These are phyloP conservation scores for Aramus guarauna DNA, from an alignment of 2,113 vertebrate genomes.

Conservation along the genomic window DNA sequence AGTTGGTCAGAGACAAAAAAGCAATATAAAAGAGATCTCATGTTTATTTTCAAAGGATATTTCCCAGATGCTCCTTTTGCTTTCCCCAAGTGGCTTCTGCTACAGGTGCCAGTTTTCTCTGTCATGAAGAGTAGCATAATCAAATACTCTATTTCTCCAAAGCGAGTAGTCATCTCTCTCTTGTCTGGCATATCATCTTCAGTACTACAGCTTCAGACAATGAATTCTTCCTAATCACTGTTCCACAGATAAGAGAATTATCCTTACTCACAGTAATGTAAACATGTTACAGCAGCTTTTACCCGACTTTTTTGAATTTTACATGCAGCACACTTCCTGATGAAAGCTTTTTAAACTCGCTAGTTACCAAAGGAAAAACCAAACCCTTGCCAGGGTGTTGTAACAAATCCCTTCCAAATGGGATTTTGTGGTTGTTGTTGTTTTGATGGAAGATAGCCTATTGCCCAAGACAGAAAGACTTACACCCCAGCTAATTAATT, in stretches of 20 bases:
- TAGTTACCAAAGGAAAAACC: neutral
- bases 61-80: neutral
- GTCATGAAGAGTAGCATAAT: neutral
- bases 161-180: neutral
- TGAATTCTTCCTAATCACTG: neutral
- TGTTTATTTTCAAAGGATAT: neutral
- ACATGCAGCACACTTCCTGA: neutral
- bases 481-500: neutral
- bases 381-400: neutral
- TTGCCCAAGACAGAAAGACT: slow-evolving; percentile 14
- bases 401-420: neutral
- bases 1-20: neutral
- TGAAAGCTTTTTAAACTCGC: neutral
- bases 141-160: neutral
- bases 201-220: neutral
- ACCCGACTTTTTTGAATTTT: neutral
- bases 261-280: neutral
- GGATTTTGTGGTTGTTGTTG: neutral
- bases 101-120: neutral
- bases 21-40: neutral
- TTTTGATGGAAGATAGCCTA: neutral
- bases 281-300: neutral
- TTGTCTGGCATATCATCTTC: neutral
- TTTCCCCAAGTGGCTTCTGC: neutral
- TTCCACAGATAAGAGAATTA: neutral